Conservation (phyloP, 2,113 vertebrate genomes). For the rabbit (Oryctolagus cuniculus) region DNA sequence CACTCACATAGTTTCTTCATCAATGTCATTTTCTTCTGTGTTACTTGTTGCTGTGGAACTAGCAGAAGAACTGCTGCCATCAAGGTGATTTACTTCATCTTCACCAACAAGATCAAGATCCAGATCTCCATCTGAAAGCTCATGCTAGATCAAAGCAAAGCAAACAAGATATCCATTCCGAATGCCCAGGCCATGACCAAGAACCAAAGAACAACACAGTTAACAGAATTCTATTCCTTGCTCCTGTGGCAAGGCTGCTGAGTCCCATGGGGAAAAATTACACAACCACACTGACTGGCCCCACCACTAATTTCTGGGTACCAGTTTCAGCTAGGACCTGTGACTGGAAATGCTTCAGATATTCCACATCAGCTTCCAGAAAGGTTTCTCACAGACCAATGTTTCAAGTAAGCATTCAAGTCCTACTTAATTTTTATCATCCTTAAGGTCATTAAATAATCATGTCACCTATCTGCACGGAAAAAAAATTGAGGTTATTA, state of each 20-base stretch:
- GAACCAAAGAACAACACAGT: not conserved
- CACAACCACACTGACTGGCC: not conserved
- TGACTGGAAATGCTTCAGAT: slow-evolving; percentile 17
- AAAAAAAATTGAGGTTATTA: not conserved
- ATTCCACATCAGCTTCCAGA: not conserved
- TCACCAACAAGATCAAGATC: slow-evolving; percentile 96
- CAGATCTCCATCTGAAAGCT: slow-evolving; percentile 97
- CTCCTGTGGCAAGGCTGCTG: not conserved
- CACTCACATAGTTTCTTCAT: slow-evolving; percentile 98
- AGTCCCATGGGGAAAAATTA: not conserved
- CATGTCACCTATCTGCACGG: not conserved
- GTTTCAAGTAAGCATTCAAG: not conserved
- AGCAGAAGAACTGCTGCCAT: slow-evolving; percentile 97
- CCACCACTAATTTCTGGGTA: not conserved
- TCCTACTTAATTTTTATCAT: not conserved
- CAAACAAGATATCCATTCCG: slow-evolving; percentile 55
- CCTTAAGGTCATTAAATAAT: slow-evolving; percentile 38
- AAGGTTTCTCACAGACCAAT: not conserved
- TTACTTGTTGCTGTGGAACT: slow-evolving; percentile 99
- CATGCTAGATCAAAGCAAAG: slow-evolving; percentile 86
- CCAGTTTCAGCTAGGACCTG: not conserved
- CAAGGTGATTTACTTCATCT: slow-evolving; percentile 96
- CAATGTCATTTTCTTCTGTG: slow-evolving; percentile 99
- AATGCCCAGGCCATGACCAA: not conserved
- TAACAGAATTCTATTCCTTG: slow-evolving; percentile 6